Evolutionary conservation across 2,888 invertebrate genomes (phyloP).

Genomic region (Sisyra nigra): DNA sequence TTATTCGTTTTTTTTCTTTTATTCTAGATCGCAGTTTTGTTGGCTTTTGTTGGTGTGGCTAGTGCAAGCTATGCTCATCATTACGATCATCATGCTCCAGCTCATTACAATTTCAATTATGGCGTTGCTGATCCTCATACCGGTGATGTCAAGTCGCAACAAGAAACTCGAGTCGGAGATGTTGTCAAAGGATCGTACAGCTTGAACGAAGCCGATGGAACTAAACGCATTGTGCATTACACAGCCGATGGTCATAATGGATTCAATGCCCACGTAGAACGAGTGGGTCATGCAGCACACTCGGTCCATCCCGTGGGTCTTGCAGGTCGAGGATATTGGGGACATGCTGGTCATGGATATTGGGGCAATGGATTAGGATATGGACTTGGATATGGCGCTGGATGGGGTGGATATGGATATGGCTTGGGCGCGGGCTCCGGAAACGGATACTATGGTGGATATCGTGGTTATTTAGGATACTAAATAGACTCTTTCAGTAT

Average conservation of each 20-base stretch:
- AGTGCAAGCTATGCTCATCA: not conserved
- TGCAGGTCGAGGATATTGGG: slow-evolving; percentile 10
- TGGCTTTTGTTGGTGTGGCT: not conserved
- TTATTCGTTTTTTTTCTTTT: slow-evolving; percentile 8
- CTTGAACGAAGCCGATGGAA: slow-evolving; percentile 34
- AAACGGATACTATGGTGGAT: not conserved
- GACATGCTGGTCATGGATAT: not conserved
- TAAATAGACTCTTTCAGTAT: too few relatives aligned
- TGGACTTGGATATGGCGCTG: not conserved
- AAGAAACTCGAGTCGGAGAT: slow-evolving; percentile 33
- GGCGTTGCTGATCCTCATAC: slow-evolving; percentile 31
- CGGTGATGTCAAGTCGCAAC: slow-evolving; percentile 34
- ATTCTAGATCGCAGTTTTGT: slow-evolving; percentile 9
- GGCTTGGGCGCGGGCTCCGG: not conserved
- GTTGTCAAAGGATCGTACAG: slow-evolving; percentile 33
- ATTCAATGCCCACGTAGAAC: slow-evolving; percentile 32
- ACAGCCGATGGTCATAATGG: slow-evolving; percentile 33
- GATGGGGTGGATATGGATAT: too few relatives aligned
- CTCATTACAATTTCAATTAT: slow-evolving; percentile 31
- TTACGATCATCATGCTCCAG: slow-evolving; percentile 23
- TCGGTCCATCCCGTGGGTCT: slow-evolving; percentile 15
- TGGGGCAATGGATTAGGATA: not conserved
- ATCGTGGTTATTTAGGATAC: too few relatives aligned
- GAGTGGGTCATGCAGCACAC: slow-evolving; percentile 27
- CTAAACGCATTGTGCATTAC: slow-evolving; percentile 33